These are phyloP conservation scores for Tringa solitaria DNA, from an alignment of 2,113 vertebrate species.

Conservation along the genomic window DNA sequence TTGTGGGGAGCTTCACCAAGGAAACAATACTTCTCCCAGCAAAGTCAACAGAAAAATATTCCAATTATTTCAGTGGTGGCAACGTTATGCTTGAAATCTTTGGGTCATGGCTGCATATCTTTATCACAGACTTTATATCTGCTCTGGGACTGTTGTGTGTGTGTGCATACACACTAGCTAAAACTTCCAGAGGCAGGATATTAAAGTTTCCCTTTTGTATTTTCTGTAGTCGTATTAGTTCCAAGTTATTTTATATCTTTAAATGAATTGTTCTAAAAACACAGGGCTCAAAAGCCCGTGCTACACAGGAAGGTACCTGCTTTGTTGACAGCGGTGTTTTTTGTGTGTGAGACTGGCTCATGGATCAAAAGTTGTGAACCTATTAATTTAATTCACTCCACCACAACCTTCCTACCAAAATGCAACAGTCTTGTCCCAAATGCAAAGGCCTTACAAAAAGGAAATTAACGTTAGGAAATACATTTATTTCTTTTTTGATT, in stretches of 20 bases:
- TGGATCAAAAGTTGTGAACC: background rate
- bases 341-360: background rate
- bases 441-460: background rate
- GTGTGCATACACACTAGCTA: background rate
- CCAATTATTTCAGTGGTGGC: background rate
- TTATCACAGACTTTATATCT: background rate
- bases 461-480: background rate
- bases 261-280: background rate
- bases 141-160: background rate
- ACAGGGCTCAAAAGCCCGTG: background rate
- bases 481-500: background rate
- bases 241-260: background rate
- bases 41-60: conserved; percentile 45
- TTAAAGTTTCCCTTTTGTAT: background rate
- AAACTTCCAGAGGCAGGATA: background rate
- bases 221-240: background rate
- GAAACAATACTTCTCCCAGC: conserved; percentile 10
- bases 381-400: background rate
- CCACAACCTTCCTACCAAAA: background rate
- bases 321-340: background rate
- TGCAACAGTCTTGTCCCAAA: background rate
- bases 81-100: background rate
- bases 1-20: conserved; percentile 39
- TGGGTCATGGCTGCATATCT: background rate
- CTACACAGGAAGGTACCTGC: background rate